Conservation (phyloP, 2,113 vertebrate genomes). For the Dipodomys stephensi region DNA sequence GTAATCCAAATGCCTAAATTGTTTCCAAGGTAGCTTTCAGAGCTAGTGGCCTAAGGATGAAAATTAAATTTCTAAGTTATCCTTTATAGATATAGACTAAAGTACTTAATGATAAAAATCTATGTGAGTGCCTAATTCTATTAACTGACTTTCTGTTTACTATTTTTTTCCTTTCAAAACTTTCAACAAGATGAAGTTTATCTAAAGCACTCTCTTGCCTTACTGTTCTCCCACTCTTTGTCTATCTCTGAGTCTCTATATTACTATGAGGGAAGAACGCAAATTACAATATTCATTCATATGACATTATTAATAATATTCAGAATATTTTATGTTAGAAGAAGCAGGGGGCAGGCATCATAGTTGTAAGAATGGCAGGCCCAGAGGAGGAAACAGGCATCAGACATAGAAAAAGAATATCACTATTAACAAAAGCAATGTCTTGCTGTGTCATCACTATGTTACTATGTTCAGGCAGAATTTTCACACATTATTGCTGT, state of each 20-base stretch:
- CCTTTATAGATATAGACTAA: background rate
- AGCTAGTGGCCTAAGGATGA: background rate
- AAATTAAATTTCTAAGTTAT: slow-evolving; percentile 22
- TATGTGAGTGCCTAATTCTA: background rate
- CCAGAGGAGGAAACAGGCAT: no score
- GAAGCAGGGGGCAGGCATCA: background rate
- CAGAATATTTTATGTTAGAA: background rate
- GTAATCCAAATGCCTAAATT: slow-evolving; percentile 27
- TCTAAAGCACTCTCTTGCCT: background rate
- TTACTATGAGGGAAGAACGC: background rate
- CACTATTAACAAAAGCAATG: background rate
- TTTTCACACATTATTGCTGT: background rate
- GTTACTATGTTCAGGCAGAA: background rate
- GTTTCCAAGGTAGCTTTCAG: slow-evolving; percentile 42
- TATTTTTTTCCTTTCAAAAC: background rate
- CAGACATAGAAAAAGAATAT: background rate
- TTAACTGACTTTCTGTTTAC: background rate
- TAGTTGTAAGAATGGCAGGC: background rate
- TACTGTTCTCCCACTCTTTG: background rate
- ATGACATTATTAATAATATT: background rate
- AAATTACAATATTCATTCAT: background rate
- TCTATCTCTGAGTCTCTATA: background rate
- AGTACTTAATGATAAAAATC: background rate
- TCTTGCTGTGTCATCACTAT: background rate
- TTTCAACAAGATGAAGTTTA: background rate